Base-by-base conservation (phyloP, 2,888 invertebrate genomes). In the Torymus texanus region DNA sequence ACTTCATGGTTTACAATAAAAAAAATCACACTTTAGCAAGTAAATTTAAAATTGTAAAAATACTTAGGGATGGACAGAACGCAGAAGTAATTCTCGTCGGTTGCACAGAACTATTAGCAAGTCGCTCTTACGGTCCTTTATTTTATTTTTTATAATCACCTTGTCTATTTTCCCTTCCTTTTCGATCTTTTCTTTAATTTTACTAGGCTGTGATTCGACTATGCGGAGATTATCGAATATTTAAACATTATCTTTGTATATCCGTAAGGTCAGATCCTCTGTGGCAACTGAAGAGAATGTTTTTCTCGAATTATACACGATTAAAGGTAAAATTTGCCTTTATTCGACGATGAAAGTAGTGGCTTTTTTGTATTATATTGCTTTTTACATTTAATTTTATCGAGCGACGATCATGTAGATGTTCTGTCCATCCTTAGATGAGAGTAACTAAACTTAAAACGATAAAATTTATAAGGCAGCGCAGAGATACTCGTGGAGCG, bases 31-130 rank as follows among this genome's bases (percentile, higher is more conserved):
- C 85, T 85, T 84, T 88, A 88, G 86, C 84, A 80, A 85, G 80
- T 86, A 86, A 86, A 80, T 77, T 85, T 85, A 8, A 85, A 81
- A 72, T 85, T 85, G 84, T 85, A 85, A 85, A 86, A 76, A 78
- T 83, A 66, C 83, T 82, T 84, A 84, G 85, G 86, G 86, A 86
- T 88, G 84, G 86, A 82, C 87, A 85, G 84, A 88, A 87, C 84
- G 83, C 76, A 68, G 65, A 76, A 74, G 14, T 41, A 59, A 68
- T 75, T 81, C 81, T 81, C 76, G 59, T 65, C 73, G 74, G 75
- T 78, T 78, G 81, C 75, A 55, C 81, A 75, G 75, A 72, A 62
- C 29, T 51, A 18, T 67, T 73, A 67, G 71, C 59, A 70, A 71
- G 71, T 75, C 58, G 63, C 58, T 75, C 67, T 80, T 71, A 80